Evolutionary conservation across 2,113 vertebrate genomes (phyloP).

Genomic region (Motacilla tschutschensis): DNA sequence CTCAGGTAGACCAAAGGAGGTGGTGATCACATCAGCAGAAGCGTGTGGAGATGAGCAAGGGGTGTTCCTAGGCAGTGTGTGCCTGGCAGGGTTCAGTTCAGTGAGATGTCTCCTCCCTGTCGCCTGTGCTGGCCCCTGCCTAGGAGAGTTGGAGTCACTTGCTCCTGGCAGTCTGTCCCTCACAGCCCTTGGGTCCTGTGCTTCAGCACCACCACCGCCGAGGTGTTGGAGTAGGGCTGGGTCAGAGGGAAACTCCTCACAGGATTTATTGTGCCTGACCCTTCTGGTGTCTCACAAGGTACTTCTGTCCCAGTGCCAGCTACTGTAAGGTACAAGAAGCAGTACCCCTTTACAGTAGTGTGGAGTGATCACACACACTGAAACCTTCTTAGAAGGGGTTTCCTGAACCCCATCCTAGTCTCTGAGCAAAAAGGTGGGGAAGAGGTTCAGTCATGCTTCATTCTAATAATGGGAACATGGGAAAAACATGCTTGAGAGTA

Average conservation of each 20-base stretch:
- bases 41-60: background rate
- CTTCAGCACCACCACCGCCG: background rate
- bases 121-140: background rate
- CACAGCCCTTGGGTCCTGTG: background rate
- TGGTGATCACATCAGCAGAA: background rate
- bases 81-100: background rate
- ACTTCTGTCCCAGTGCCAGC: background rate
- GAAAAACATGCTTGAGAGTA: background rate
- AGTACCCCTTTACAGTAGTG: background rate
- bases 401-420: background rate
- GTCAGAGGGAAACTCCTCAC: background rate
- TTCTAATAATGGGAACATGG: background rate
- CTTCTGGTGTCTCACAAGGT: background rate
- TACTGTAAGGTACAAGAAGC: background rate
- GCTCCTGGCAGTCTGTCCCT: background rate
- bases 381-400: background rate
- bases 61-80: background rate
- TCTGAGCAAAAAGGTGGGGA: background rate
- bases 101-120: background rate
- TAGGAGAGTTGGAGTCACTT: accelerated
- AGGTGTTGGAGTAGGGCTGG: background rate
- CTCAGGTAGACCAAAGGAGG: background rate
- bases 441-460: background rate
- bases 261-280: background rate
- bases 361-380: background rate